phyloP scores from a whole-genome alignment of 2,888 invertebrate species.

The Acanthosoma haemorrhoidale region DNA sequence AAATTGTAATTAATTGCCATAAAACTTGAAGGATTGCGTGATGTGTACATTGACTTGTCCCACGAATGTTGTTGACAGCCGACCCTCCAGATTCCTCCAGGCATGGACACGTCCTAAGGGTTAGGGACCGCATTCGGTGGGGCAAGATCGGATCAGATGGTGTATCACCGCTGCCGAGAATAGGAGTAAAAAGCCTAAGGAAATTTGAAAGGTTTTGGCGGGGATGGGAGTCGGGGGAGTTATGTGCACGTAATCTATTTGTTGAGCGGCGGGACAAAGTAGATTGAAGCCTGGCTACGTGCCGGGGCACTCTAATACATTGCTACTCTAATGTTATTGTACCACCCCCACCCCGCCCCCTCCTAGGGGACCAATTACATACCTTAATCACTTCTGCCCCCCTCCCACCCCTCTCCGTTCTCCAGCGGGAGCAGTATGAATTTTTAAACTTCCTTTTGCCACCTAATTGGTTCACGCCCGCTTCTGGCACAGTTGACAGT shows the following conservation, averaged over 20 bases:
- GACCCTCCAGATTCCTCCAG: too few species aligned
- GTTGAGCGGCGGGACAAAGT: slow-evolving; percentile 32
- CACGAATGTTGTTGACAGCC: too few species aligned
- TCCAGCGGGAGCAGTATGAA: slow-evolving; percentile 7
- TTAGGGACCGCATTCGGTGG: too few species aligned
- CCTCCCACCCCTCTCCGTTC: slow-evolving; percentile 31
- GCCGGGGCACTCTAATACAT: slow-evolving; percentile 38
- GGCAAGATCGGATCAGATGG: too few species aligned
- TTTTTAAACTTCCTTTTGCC: slow-evolving; percentile 21
- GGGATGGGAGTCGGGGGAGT: slow-evolving; percentile 23
- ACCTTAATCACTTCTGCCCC: slow-evolving; percentile 33
- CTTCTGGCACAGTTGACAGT: neutral
- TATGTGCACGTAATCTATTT: slow-evolving; percentile 39
- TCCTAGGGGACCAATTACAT: slow-evolving; percentile 36
- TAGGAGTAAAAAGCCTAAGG: slow-evolving; percentile 29
- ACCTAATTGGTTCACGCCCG: neutral
- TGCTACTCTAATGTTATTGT: slow-evolving; percentile 38
- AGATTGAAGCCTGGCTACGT: slow-evolving; percentile 34
- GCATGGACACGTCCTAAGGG: too few species aligned
- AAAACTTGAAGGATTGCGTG: too few species aligned
- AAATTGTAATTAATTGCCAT: too few species aligned
- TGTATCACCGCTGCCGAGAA: too few species aligned
- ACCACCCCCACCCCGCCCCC: slow-evolving; percentile 28
- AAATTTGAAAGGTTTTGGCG: slow-evolving; percentile 17
- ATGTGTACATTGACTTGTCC: too few species aligned